phyloP scores from a whole-genome alignment of 2,888 invertebrate species.

The Drosophila quinaria region DNA sequence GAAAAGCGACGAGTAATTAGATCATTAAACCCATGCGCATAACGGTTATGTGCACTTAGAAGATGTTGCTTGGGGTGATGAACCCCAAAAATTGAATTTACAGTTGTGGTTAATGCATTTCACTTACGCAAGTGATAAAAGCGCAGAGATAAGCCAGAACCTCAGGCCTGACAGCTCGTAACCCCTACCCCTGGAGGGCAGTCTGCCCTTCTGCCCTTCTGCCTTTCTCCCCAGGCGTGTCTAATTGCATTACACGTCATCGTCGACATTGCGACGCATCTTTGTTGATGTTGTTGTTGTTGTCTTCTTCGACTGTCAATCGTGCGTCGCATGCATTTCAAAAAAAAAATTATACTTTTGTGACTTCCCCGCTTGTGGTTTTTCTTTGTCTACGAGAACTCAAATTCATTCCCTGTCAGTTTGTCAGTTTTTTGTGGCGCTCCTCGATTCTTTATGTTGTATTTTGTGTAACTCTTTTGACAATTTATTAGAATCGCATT shows the following conservation, averaged over 20 bases:
- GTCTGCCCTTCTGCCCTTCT: neutral
- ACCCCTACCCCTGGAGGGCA: neutral
- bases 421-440: conserved; percentile 52
- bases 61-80: conserved; percentile 20
- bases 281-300: conserved; percentile 17
- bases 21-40: conserved; percentile 42
- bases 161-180: conserved; percentile 22
- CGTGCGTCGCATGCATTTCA: conserved; percentile 62
- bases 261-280: conserved; percentile 5
- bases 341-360: conserved; percentile 38
- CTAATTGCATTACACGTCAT: conserved; percentile 65
- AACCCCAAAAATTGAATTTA: conserved; percentile 53
- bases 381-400: conserved; percentile 46
- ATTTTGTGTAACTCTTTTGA: conserved; percentile 67
- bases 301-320: conserved; percentile 50
- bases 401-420: conserved; percentile 51
- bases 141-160: conserved; percentile 46
- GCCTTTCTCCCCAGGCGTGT: conserved; percentile 40
- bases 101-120: conserved; percentile 64
- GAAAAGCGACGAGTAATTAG: conserved; percentile 45
- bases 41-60: conserved; percentile 37
- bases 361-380: conserved; percentile 30
- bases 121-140: conserved; percentile 63
- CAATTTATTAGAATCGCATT: conserved; percentile 71
- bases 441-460: conserved; percentile 43